A percentile compares a stretch with the other conserved stretches of the same genome.
phyloP scores from a whole-genome alignment of 2,888 invertebrate genomes.

The Anticlea derivata region DNA sequence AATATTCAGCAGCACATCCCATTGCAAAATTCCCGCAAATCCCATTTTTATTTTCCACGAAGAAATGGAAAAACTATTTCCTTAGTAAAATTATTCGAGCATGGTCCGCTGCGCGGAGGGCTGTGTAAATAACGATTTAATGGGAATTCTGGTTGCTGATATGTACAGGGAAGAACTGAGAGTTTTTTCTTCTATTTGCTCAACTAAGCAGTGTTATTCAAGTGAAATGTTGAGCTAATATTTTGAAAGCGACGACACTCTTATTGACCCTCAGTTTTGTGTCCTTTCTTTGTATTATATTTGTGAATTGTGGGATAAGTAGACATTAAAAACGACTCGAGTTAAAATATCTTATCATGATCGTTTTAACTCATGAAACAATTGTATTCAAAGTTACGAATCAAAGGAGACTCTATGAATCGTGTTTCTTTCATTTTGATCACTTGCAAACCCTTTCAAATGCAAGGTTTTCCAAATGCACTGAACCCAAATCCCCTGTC shows the following conservation, averaged over 20 bases:
- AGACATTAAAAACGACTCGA: too few relatives aligned
- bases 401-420: too few relatives aligned
- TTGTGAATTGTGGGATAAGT: conserved; percentile 5
- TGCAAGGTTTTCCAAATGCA: not conserved
- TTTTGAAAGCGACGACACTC: conserved; percentile 24
- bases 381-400: not conserved
- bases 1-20: conserved; percentile 19
- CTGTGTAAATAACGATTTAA: conserved; percentile 74
- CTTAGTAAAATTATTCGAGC: conserved; percentile 59
- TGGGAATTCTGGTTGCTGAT: conserved; percentile 67
- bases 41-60: conserved; percentile 33
- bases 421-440: not conserved
- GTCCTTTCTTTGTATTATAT: conserved; percentile 9
- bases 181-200: conserved; percentile 31
- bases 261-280: conserved; percentile 17
- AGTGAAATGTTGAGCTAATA: conserved; percentile 27
- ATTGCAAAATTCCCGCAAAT: conserved; percentile 22
- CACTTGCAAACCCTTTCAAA: not conserved
- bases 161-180: conserved; percentile 34
- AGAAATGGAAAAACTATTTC: conserved; percentile 61
- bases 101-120: conserved; percentile 56
- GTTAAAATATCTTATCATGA: too few relatives aligned
- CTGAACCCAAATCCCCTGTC: not conserved
- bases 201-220: conserved; percentile 20
- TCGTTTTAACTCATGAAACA: too few relatives aligned